Base-by-base conservation (phyloP, 1,140 invertebrate genomes). In the Plodia interpunctella region DNA sequence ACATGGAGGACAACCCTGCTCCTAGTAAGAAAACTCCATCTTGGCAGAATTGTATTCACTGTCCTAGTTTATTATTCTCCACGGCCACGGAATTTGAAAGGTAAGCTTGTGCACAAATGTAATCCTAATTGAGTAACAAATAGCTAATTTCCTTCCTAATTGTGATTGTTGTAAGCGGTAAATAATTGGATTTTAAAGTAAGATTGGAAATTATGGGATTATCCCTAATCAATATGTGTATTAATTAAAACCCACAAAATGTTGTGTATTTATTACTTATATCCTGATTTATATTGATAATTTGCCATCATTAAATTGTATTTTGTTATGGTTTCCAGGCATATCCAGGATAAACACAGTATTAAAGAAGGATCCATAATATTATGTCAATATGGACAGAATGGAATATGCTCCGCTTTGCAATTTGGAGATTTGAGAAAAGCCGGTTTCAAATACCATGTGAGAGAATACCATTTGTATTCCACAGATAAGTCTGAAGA, bases 391-490 rank as follows among this genome's bases (percentile, higher is more conserved):
- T 98, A 98, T 92, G 97, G 96, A 20, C 93, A 94, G 74, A 97
- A 98, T 90, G 93, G 92, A 15, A 95, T 98, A 9, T 98, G 97
- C 80, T 93, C 94, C 25, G 95, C 95, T 54, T 87, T 98, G 60
- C 96, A 97, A 2, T 90, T 97, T 76, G 96, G 97, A 87, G 96
- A 97, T 65, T 95, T 98, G 56, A 95, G 94, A 68, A 96, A 97
- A 88, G 92, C 94, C 51, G 96, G 97, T 87, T 98, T 98, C 83
- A 93, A 97, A 90, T 94, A 94, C 64, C 97, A 98, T 81, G 94
- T 97, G 50, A 91, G 92, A 55, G 94, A 94, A 76, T 94, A 97
- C 83, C 96, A 97, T 78, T 91, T 93, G 10, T 93, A 91, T 79
- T 91, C 92, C 57, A 91, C 90, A 38, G 90, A 91, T 59, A 74